Percentiles rank a stretch among this genome's conserved stretches.
phyloP scores from a whole-genome alignment of 2,113 vertebrate species.

The Sphaerodactylus townsendi region DNA sequence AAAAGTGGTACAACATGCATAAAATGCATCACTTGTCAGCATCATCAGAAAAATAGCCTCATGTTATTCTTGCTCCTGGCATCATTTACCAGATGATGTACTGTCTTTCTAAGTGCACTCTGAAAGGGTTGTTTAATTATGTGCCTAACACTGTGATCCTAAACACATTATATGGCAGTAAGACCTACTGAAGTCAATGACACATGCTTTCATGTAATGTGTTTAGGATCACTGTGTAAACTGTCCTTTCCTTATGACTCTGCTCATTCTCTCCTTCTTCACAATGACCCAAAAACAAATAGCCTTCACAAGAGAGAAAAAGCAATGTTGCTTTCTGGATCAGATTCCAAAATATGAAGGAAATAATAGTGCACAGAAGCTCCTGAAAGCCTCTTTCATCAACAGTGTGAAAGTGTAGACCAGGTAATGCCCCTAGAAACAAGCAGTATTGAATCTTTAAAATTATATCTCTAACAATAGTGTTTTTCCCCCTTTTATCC shows the following conservation, averaged over 20 bases:
- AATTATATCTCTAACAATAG: not conserved
- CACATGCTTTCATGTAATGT: not conserved
- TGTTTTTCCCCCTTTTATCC: not conserved
- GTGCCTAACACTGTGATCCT: not conserved
- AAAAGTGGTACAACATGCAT: not conserved
- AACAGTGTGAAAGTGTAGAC: not conserved
- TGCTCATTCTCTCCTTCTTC: not conserved
- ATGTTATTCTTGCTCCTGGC: constrained; percentile 14
- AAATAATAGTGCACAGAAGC: not conserved
- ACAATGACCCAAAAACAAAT: constrained; percentile 11
- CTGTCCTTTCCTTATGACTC: not conserved
- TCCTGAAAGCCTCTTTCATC: not conserved
- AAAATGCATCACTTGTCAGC: not conserved
- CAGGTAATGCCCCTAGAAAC: not conserved
- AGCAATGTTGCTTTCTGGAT: not conserved
- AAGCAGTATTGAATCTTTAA: not conserved
- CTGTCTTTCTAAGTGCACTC: not conserved
- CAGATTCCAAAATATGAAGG: not conserved
- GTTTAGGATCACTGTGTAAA: not conserved
- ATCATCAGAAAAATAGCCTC: constrained; percentile 3
- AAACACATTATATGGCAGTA: not conserved
- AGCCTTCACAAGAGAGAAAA: not conserved
- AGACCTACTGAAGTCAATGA: not conserved
- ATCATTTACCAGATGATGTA: not conserved
- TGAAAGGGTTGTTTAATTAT: not conserved